Evolutionary conservation across 2,888 invertebrate species (phyloP).

Genomic region (Drosophila demipolita): DNA sequence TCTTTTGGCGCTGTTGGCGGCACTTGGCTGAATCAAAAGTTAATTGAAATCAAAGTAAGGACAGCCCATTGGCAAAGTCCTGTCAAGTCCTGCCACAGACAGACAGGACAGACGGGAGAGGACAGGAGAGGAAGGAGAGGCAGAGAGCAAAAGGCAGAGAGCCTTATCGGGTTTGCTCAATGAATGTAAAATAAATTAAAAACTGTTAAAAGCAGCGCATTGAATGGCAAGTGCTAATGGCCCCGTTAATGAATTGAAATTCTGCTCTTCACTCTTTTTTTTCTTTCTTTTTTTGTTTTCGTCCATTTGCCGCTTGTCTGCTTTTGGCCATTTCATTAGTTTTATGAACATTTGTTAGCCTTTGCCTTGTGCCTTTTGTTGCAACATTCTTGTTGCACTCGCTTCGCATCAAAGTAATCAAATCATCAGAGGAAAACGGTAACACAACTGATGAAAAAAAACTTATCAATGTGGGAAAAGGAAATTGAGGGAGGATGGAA

Average conservation of each 20-base stretch:
- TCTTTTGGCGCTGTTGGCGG: conserved; percentile 54
- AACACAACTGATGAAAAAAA: conserved; percentile 1
- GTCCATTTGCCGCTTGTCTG: conserved; percentile 2
- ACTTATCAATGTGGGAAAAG: background rate
- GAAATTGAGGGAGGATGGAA: background rate
- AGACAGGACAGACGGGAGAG: conserved; percentile 5
- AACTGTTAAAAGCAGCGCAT: conserved; percentile 72
- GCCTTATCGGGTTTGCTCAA: conserved; percentile 70
- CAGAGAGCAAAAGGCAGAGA: conserved; percentile 8
- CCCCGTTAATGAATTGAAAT: conserved; percentile 73
- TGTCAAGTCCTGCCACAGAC: conserved; percentile 15
- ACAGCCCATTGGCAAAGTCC: conserved; percentile 44
- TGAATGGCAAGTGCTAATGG: conserved; percentile 76
- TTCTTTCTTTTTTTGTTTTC: background rate
- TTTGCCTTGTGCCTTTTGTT: conserved; percentile 39
- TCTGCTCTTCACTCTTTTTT: conserved; percentile 2
- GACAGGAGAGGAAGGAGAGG: conserved; percentile 1
- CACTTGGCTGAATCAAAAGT: conserved; percentile 71
- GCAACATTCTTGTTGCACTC: conserved; percentile 33
- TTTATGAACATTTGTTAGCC: conserved; percentile 59
- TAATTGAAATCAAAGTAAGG: conserved; percentile 81
- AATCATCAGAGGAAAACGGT: conserved; percentile 36
- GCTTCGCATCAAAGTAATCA: conserved; percentile 62
- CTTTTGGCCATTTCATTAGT: conserved; percentile 57
- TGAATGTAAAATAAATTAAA: conserved; percentile 77